Evolutionary conservation across 92 coral and sea anemone species (phyloP).

Genomic region (Anthopleura xanthogrammica): DNA sequence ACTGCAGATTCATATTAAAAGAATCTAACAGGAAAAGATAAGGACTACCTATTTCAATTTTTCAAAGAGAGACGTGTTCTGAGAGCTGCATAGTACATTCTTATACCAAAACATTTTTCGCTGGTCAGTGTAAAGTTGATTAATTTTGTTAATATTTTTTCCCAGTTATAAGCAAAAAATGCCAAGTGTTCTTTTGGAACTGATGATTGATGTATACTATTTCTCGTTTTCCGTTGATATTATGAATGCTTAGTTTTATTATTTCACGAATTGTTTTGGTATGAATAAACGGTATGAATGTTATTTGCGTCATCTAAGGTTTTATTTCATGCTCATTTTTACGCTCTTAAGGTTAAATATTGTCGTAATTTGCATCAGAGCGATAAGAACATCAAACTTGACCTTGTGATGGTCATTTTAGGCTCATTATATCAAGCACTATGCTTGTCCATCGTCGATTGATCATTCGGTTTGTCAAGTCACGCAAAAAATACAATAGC

Average conservation of each 20-base stretch:
- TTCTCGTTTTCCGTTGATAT: neutral
- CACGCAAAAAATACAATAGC: neutral
- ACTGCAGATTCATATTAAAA: neutral
- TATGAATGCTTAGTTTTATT: neutral
- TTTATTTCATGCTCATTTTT: neutral
- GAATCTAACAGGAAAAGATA: neutral
- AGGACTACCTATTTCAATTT: neutral
- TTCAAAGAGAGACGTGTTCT: neutral
- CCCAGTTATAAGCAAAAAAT: too few relatives aligned
- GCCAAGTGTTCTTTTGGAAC: neutral
- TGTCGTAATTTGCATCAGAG: neutral
- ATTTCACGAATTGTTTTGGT: neutral
- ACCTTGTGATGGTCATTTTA: neutral
- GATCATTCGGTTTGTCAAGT: neutral
- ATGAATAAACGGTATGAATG: too few relatives aligned
- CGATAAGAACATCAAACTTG: conserved; percentile 1
- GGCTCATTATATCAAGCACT: neutral
- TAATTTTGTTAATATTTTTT: neutral
- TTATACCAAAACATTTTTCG: neutral
- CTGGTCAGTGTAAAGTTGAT: neutral
- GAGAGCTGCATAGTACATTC: neutral
- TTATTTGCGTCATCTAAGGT: neutral
- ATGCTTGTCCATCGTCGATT: neutral
- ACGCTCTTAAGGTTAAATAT: neutral
- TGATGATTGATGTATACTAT: neutral